Evolutionary conservation across 92 coral and sea anemone species (phyloP), one percentile per base, ranked within the genome.

Genomic region (Porites evermanni): DNA sequence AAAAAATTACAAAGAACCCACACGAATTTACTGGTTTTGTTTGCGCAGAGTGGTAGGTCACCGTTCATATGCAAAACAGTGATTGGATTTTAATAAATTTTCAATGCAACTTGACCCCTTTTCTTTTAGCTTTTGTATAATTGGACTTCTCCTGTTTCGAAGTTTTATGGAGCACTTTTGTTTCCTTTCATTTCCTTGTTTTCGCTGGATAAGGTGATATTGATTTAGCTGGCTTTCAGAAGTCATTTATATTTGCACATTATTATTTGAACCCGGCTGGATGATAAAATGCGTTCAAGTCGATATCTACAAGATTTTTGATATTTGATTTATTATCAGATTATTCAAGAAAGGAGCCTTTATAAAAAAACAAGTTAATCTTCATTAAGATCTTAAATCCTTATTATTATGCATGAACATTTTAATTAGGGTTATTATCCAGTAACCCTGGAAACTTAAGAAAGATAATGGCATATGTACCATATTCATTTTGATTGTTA

Each of bases 1-100:
- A 97, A 97, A 92, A 97, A 97, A 85, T 87, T 97, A 64, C 95
- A 93, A 53, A 85, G 96, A 77, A 97, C 99, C 9, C 98, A 97
- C 79, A 97, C 96, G 50, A 97, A 97, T 86, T 88, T 97, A 59
- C 83, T 97, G 67, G 98, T 95, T 64, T 70, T 97, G 68, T 97
- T 97, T 79, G 91, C 97, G 1, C 90, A 95, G 71, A 89, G 91
- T 75, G 99, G 98, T 97, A 77, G 84, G 98, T 83, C 12, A 8
- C 8, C 9, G 11, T 12, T 19, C 9, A 38, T 7, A 12, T 1
- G 68, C 8, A 13, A 7, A 53, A 73, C 83, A 77, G 74, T 64
- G 69, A 64, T 56, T 71, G 69, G 44, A 78, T 17, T 51, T 67
- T 20, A 65, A 13, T 14, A 67, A 52, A 53, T 19, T 2, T 50